Base-by-base conservation (phyloP, 2,888 invertebrate genomes). In the Geophilus truncorum region DNA sequence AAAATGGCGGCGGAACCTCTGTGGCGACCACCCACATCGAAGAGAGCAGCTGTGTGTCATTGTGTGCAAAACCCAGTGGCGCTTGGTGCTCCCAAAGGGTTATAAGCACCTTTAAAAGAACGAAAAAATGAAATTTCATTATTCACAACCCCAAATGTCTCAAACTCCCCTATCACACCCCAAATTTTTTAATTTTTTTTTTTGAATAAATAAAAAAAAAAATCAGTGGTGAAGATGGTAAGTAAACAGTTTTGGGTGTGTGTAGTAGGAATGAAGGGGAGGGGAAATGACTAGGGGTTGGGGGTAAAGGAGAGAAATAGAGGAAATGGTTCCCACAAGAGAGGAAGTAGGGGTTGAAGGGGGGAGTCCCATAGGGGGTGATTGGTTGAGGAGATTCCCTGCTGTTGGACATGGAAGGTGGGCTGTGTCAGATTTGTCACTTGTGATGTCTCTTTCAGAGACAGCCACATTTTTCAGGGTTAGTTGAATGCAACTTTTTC, bases 21-120 rank as follows among this genome's bases (percentile, higher is more conserved):
- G 62, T 62, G 77, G 36, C 77, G 77, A 36, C 77, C 77, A 77
- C 77, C 77, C 77, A 77, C 77, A 18, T 77, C 4, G 77, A 32
- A 21, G 77, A 30, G 77, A 25, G 77, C 34, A 77, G 77, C 34
- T 62, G 62, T 62, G 62, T 62, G 62, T 62, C 62, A 62, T 62
- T 62, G 62, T 62, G 12, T 62, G 62, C 25, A 23, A 62, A 62
- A 62, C 28, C 28, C 62, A 62, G 62, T 62, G 62, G 25, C 62
- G 25, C 62, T 62, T 23, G 62, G 12, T 62, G 45, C 18, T 45
- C 18, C 6, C 3, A 62, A 62, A 62, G 62, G 62, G 62, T 62
- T 62, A 62, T 23, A 62, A 28, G 15, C 0, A 5, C 28, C 12
- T 25, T 18, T 57, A 21, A 62, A 62, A 57, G 21, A 57, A 4